A percentile compares a stretch with the other conserved stretches of the same genome.
Evolutionary conservation across 1,140 invertebrate genomes (phyloP).

Genomic region (Ceratoteleas bidentatus): DNA sequence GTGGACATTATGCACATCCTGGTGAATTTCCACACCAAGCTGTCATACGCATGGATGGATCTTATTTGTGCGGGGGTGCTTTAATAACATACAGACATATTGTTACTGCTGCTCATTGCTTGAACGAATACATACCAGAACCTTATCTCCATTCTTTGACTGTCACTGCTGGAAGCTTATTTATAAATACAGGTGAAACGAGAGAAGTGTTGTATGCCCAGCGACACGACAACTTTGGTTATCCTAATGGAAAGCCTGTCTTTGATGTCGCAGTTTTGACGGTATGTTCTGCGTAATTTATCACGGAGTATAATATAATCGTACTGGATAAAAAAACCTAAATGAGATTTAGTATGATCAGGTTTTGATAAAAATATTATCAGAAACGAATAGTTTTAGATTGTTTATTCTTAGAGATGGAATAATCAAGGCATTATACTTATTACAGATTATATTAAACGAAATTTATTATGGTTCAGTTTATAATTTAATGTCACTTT

Average conservation of each 20-base stretch:
- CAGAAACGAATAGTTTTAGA: too few species aligned
- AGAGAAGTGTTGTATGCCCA: background rate
- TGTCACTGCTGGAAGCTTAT: slow-evolving; percentile 7
- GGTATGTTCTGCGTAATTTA: slow-evolving; percentile 1
- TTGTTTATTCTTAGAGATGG: too few species aligned
- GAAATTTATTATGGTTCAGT: background rate
- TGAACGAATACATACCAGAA: background rate
- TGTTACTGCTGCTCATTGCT: slow-evolving; percentile 11
- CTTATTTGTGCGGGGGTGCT: slow-evolving; percentile 4
- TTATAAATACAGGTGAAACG: background rate
- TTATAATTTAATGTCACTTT: background rate
- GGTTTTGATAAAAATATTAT: too few species aligned
- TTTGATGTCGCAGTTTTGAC: slow-evolving; percentile 11
- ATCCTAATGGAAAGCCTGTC: background rate
- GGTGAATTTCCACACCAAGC: slow-evolving; percentile 3
- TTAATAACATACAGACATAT: slow-evolving; percentile 10
- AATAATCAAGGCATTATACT: too few species aligned
- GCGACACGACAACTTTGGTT: slow-evolving; percentile 2
- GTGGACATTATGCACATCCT: background rate
- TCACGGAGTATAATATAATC: too few species aligned
- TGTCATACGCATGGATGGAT: background rate
- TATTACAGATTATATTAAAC: too few species aligned
- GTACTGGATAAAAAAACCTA: background rate
- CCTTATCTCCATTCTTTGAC: background rate
- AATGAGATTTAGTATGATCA: background rate